Percentiles rank a stretch among this genome's conserved stretches.
phyloP scores from a whole-genome alignment of 2,888 invertebrate species.

The Xestia c-nigrum region DNA sequence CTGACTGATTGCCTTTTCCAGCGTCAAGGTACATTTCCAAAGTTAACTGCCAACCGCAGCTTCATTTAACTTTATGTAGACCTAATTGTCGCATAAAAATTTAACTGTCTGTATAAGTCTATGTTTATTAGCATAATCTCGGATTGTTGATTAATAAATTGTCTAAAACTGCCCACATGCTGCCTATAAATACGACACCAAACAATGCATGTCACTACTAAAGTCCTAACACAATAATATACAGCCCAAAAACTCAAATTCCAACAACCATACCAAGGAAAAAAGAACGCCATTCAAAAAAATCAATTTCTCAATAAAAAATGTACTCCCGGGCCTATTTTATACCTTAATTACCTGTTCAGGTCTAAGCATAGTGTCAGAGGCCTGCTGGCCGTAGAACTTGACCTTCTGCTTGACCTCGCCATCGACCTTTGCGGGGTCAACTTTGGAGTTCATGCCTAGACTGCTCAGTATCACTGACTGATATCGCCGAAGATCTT shows the following conservation, averaged over 20 bases:
- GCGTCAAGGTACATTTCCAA: background rate
- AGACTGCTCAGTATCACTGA: slow-evolving; percentile 94
- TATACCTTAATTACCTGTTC: slow-evolving; percentile 91
- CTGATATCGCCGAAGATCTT: slow-evolving; percentile 95
- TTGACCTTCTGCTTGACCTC: slow-evolving; percentile 94
- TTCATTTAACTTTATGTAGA: background rate
- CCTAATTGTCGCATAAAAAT: background rate
- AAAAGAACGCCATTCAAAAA: slow-evolving; percentile 24
- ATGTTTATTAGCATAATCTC: background rate
- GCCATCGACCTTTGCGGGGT: slow-evolving; percentile 94
- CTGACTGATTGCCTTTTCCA: background rate
- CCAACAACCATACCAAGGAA: slow-evolving; percentile 12
- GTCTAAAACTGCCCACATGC: slow-evolving; percentile 5
- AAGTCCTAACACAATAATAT: background rate
- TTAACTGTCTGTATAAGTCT: background rate
- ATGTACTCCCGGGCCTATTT: slow-evolving; percentile 48
- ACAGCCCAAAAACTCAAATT: slow-evolving; percentile 10
- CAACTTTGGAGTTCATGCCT: slow-evolving; percentile 93
- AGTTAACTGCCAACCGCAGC: background rate
- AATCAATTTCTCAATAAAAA: slow-evolving; percentile 31
- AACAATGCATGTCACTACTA: background rate
- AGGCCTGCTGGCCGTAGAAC: slow-evolving; percentile 95
- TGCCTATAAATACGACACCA: slow-evolving; percentile 6
- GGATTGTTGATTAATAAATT: no score
- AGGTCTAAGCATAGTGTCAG: slow-evolving; percentile 94